Conservation (phyloP, 1,140 invertebrate genomes). For the Drosophila nannoptera region DNA sequence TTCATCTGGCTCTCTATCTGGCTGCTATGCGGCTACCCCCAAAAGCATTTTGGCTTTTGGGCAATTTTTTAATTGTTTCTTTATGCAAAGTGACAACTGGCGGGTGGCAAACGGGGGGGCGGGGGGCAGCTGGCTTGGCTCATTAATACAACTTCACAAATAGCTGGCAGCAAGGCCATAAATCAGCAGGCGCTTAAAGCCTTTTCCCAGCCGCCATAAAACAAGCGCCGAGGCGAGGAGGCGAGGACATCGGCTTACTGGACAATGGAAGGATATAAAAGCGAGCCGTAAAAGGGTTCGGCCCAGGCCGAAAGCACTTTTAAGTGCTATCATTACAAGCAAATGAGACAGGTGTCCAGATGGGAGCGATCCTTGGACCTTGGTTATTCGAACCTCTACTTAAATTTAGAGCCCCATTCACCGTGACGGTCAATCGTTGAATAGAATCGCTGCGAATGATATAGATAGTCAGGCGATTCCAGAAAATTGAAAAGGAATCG, state of each 20-base stretch:
- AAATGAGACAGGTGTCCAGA: neutral
- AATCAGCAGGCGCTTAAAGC: constrained; percentile 62
- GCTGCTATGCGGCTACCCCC: constrained; percentile 63
- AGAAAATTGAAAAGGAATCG: constrained; percentile 5
- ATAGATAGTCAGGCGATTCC: no score
- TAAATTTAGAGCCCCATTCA: neutral
- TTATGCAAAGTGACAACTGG: constrained; percentile 73
- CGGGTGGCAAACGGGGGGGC: constrained; percentile 5
- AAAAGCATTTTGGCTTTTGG: constrained; percentile 71
- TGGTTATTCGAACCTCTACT: no score
- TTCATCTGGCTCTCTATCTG: constrained; percentile 22
- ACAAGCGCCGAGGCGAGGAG: neutral
- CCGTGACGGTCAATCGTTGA: no score
- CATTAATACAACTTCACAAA: constrained; percentile 64
- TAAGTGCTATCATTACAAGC: neutral
- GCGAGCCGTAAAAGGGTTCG: neutral
- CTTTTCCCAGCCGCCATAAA: constrained; percentile 35
- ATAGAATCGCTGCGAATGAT: no score
- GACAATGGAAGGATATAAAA: constrained; percentile 4
- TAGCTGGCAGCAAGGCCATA: constrained; percentile 52
- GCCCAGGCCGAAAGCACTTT: neutral
- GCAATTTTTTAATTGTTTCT: constrained; percentile 78
- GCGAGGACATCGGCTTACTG: neutral
- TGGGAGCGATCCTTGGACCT: no score
- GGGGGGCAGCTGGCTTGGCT: constrained; percentile 4